Base-by-base conservation (phyloP, 2,113 vertebrate species). In the Grammomys surdaster region DNA sequence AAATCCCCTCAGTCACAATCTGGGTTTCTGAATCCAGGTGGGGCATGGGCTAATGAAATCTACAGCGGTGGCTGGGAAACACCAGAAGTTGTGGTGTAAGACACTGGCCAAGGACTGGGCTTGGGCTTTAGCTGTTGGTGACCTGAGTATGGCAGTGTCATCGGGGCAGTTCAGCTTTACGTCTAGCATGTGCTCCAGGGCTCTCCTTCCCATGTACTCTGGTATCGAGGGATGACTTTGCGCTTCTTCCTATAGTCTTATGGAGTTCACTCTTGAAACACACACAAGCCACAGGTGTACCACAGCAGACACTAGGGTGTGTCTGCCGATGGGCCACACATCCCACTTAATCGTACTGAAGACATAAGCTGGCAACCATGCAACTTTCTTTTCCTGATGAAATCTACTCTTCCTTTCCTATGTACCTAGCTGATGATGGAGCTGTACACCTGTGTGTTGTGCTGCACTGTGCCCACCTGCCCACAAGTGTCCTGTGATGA, bases 241-340 rank as follows among this genome's bases (percentile, higher is more conserved):
- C 7, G 16, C 28, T 33, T 8, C 36, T 7, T 14, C 43, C 24
- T 24, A 58, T 24, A 40, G 36, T 58, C 48, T 28, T 3, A 1
- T 7, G n/a, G 28, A 36, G 26, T 10, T 69, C 13, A 16, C 17
- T 24, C 17, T 40, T 0, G 28, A 89, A 60, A 28, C 24, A 24
- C 14, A 7, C 40, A 5, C 17, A 24, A 36, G 80, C 51, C 51
- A 51, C 51, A 51, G 10, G 4, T 12, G 28, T 19, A 19, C 20
- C 36, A 19, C 77, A 20, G 69, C 69, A 85, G 40, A 33, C 70
- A 60, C 54, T 13, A n/a, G 6, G 3, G 16, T n/a, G 33, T 33
- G 11, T n/a, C 17, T 54, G 26, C 67, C 4, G 3, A 2, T 40
- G 19, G 69, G 6, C 77, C 12, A 1, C 0, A 2, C 24, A 43